phyloP scores from a whole-genome alignment of 2,113 vertebrate genomes.

The Brachirus orientalis region DNA sequence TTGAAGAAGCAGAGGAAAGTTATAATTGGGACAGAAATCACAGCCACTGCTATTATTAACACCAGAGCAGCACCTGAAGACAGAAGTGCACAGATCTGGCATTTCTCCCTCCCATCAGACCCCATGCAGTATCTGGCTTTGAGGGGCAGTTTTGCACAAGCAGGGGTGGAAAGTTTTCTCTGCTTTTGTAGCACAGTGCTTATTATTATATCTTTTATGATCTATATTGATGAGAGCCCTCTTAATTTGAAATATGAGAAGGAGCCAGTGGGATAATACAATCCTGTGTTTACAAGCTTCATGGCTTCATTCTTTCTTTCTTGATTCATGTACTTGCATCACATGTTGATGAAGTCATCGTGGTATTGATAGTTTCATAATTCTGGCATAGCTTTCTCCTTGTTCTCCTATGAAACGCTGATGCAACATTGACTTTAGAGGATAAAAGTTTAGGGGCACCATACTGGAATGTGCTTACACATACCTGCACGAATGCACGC shows the following conservation, averaged over 20 bases:
- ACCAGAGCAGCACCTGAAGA: slow-evolving; percentile 10
- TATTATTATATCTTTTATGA: slow-evolving; percentile 3
- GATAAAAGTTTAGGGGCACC: slow-evolving; percentile 9
- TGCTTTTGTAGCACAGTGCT: not conserved
- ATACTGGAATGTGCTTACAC: slow-evolving; percentile 38
- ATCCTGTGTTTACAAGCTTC: slow-evolving; percentile 16
- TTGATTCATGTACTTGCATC: slow-evolving; percentile 21
- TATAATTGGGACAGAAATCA: not conserved
- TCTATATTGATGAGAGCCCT: not conserved
- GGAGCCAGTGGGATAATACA: not conserved
- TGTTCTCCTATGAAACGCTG: slow-evolving; percentile 29
- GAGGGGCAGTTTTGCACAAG: not conserved
- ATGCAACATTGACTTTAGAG: slow-evolving; percentile 32
- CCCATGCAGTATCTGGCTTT: slow-evolving; percentile 6
- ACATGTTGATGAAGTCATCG: slow-evolving; percentile 26
- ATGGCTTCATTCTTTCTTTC: not conserved
- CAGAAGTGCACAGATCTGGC: slow-evolving; percentile 14
- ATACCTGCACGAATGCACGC: slow-evolving; percentile 26
- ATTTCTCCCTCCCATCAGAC: slow-evolving; percentile 12
- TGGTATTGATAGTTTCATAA: slow-evolving; percentile 21
- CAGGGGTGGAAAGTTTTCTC: slow-evolving; percentile 1
- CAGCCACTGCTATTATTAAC: slow-evolving; percentile 3
- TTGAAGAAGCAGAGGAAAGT: not conserved
- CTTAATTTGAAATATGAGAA: slow-evolving; percentile 31
- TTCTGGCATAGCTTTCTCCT: slow-evolving; percentile 11